These are phyloP conservation scores for Drymodes brunneopygia DNA, from an alignment of 2,113 vertebrate species.

Conservation along the genomic window DNA sequence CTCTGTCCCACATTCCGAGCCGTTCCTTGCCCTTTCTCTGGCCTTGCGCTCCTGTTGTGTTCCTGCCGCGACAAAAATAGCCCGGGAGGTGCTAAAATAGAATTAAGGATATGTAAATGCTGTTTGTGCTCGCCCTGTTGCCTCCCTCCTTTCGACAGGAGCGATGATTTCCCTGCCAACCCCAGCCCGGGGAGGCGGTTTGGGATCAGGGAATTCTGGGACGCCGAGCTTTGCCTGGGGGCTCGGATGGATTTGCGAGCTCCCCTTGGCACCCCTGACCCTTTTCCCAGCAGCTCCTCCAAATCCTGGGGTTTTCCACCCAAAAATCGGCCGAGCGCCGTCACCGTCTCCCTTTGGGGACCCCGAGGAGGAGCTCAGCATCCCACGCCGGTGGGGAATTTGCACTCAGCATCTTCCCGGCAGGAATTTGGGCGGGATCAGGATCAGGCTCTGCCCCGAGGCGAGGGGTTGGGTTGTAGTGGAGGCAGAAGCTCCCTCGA, in stretches of 20 bases:
- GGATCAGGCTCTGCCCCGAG: background rate
- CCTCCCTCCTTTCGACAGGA: background rate
- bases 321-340: rapidly evolving
- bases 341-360: background rate
- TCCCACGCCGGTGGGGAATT: rapidly evolving
- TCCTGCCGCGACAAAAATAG: background rate
- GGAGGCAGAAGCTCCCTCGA: rapidly evolving
- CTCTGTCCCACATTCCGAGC: background rate
- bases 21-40: slow-evolving; percentile 11
- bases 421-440: background rate
- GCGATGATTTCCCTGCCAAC: background rate
- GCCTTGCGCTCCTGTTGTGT: slow-evolving; percentile 7
- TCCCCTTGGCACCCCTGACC: rapidly evolving
- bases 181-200: background rate
- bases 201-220: background rate
- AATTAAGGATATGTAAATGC: slow-evolving; percentile 29
- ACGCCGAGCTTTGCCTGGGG: rapidly evolving
- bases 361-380: rapidly evolving
- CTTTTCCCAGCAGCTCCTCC: background rate
- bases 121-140: background rate
- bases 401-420: background rate
- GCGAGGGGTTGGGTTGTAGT: rapidly evolving
- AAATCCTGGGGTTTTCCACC: background rate
- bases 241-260: background rate
- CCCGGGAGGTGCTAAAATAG: slow-evolving; percentile 34